A percentile compares a stretch with the other conserved stretches of the same genome.
Evolutionary conservation across 2,797 vertebrate genomes (phyloP).

Genomic region (Aphelocoma californica): DNA sequence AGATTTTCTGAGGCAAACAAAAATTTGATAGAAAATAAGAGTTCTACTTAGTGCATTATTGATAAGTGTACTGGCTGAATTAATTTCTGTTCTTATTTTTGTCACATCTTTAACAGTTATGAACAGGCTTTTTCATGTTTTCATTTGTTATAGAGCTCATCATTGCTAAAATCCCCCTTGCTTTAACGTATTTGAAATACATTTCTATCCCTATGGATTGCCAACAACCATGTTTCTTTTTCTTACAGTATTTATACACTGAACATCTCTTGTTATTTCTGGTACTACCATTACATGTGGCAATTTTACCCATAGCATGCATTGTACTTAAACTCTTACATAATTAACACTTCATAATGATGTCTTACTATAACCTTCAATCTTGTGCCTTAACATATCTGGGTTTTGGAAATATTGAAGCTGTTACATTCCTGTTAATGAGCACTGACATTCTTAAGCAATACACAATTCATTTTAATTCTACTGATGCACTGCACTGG

Average conservation of each 20-base stretch:
- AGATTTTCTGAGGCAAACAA: neutral
- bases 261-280: neutral
- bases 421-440: neutral
- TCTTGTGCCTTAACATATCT: neutral
- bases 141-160: neutral
- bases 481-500: neutral
- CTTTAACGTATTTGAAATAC: neutral
- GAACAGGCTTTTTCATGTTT: neutral
- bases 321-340: neutral
- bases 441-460: neutral
- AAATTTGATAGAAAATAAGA: neutral
- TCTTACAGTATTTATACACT: neutral
- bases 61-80: neutral
- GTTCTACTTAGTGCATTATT: neutral
- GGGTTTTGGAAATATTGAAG: neutral
- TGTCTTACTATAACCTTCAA: neutral
- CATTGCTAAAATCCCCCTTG: neutral
- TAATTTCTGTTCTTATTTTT: neutral
- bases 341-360: neutral
- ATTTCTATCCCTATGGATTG: neutral
- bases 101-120: neutral
- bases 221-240: neutral
- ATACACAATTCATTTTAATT: neutral
- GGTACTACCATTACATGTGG: neutral
- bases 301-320: neutral